phyloP scores from a whole-genome alignment of 1,140 invertebrate species.

The Notospermus geniculatus region DNA sequence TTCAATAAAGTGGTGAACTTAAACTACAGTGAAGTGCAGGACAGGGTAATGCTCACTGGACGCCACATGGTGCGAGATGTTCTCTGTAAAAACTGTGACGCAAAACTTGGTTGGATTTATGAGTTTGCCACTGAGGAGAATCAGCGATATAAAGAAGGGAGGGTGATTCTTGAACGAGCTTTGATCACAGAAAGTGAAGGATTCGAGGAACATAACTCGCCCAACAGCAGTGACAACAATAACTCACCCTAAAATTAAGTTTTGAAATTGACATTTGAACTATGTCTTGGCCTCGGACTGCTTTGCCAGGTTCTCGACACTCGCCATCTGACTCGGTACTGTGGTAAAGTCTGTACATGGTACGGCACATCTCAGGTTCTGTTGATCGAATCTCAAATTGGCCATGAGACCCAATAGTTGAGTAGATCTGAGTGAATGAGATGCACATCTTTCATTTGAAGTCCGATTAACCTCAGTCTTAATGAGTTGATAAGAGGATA shows the following conservation, averaged over 20 bases:
- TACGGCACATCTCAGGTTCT: too few relatives aligned
- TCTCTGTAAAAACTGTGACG: constrained; percentile 93
- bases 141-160: constrained; percentile 93
- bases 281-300: too few relatives aligned
- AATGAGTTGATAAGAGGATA: too few relatives aligned
- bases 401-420: too few relatives aligned
- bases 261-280: too few relatives aligned
- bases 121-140: constrained; percentile 90
- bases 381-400: too few relatives aligned
- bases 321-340: too few relatives aligned
- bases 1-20: constrained; percentile 63
- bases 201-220: constrained; percentile 45
- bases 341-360: too few relatives aligned
- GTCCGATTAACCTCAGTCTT: too few relatives aligned
- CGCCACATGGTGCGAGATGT: constrained; percentile 97
- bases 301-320: too few relatives aligned
- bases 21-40: constrained; percentile 55
- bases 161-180: constrained; percentile 73
- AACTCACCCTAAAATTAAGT: constrained; percentile 9
- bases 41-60: constrained; percentile 60
- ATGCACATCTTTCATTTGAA: too few relatives aligned
- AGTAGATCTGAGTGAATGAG: too few relatives aligned
- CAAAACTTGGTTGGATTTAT: constrained; percentile 60
- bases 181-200: constrained; percentile 55
- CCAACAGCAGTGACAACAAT: constrained; percentile 17